These are phyloP conservation scores for Lissonota sp. DNA, from an alignment of 2,888 invertebrate species.

Conservation along the genomic window DNA sequence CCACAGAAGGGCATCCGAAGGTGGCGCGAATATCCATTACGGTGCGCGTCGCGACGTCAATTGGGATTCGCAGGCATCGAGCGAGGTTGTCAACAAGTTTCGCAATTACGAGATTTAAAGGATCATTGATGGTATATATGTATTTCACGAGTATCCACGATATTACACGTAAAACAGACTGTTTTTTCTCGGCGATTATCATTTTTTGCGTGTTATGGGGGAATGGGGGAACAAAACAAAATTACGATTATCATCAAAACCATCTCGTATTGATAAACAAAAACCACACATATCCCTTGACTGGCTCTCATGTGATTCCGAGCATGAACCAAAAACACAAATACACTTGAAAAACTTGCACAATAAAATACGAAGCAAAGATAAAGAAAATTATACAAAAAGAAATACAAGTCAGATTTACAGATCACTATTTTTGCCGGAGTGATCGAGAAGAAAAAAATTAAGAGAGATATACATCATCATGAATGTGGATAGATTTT, in stretches of 20 bases:
- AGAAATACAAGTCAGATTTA: conserved; percentile 11
- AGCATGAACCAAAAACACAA: background rate
- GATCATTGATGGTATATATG: background rate
- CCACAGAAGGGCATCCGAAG: conserved; percentile 92
- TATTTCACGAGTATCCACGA: no score
- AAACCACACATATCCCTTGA: conserved; percentile 19
- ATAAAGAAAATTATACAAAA: conserved; percentile 1
- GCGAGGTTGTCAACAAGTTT: conserved; percentile 93
- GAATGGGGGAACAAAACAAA: no score
- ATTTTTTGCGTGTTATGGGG: no score
- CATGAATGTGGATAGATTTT: no score
- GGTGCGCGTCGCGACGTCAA: conserved; percentile 85
- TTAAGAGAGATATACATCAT: conserved; percentile 30
- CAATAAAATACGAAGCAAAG: conserved; percentile 4
- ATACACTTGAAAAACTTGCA: background rate
- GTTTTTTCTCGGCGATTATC: no score
- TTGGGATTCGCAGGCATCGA: conserved; percentile 91
- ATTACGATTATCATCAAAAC: background rate
- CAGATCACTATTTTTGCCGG: conserved; percentile 10
- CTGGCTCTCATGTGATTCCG: background rate
- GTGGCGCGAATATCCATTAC: conserved; percentile 92
- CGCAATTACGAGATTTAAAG: conserved; percentile 96
- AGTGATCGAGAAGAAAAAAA: conserved; percentile 18
- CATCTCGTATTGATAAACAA: background rate
- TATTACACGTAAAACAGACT: no score